Conservation (phyloP, 1,140 invertebrate species). For the Anoplolepis gracilipes region DNA sequence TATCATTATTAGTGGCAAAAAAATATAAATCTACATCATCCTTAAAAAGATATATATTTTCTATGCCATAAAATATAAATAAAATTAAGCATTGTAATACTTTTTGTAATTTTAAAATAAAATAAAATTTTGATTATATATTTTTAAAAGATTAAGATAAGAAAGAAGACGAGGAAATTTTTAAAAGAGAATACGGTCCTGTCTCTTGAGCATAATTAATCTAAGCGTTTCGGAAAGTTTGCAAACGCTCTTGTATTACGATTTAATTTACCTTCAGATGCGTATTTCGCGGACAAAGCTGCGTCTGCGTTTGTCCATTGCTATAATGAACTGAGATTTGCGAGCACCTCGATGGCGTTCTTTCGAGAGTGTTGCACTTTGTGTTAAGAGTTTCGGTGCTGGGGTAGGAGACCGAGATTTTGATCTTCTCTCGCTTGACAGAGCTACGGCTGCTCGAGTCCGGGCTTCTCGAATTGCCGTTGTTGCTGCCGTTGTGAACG, state of each 20-base stretch:
- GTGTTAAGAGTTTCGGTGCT: slow-evolving; percentile 91
- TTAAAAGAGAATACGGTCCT: neutral
- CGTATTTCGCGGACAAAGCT: slow-evolving; percentile 80
- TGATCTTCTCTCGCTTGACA: slow-evolving; percentile 90
- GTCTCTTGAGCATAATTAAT: slow-evolving; percentile 45
- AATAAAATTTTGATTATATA: neutral
- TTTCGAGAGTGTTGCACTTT: slow-evolving; percentile 83
- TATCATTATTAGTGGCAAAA: neutral
- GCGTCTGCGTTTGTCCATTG: slow-evolving; percentile 83
- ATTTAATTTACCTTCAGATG: slow-evolving; percentile 80
- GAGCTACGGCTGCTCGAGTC: slow-evolving; percentile 82
- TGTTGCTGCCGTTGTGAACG: slow-evolving; percentile 87
- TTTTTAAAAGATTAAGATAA: too few relatives aligned
- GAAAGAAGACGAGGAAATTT: neutral
- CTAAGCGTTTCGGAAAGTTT: too few relatives aligned
- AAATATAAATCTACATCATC: neutral
- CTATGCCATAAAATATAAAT: neutral
- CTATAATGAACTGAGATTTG: slow-evolving; percentile 82
- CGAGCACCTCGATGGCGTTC: slow-evolving; percentile 81
- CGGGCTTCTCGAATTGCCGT: slow-evolving; percentile 83
- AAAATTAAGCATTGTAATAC: neutral
- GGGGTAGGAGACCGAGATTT: slow-evolving; percentile 93
- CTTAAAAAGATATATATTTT: neutral
- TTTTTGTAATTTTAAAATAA: neutral
- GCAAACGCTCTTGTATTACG: slow-evolving; percentile 23